phyloP scores from a whole-genome alignment of 2,113 vertebrate genomes.

The Odocoileus virginianus region DNA sequence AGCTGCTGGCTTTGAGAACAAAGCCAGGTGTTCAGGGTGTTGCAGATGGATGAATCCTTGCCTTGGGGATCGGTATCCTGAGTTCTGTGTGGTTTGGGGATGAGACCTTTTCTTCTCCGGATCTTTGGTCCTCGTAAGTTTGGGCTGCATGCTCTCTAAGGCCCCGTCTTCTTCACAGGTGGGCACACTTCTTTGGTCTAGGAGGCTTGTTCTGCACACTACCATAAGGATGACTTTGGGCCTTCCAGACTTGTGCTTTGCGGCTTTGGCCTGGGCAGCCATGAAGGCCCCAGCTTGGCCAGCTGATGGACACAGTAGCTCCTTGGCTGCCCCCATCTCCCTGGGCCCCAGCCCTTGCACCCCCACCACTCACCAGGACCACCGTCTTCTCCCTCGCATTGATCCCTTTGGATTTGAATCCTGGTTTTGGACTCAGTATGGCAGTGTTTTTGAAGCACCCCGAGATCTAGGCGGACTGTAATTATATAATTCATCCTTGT shows the following conservation, averaged over 20 bases:
- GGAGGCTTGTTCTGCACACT: background rate
- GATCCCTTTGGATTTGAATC: background rate
- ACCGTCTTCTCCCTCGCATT: background rate
- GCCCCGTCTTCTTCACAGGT: background rate
- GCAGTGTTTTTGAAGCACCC: slow-evolving; percentile 62
- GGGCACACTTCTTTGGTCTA: background rate
- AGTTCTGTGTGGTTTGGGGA: background rate
- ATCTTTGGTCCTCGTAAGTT: background rate
- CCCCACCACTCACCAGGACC: background rate
- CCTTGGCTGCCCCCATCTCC: too few relatives aligned
- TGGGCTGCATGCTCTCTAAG: background rate
- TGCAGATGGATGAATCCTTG: background rate
- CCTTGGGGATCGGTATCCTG: background rate
- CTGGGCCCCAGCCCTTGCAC: background rate
- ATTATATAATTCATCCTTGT: slow-evolving; percentile 88
- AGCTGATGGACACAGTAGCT: background rate
- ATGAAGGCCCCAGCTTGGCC: background rate
- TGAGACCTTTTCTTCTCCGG: background rate
- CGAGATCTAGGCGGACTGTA: slow-evolving; percentile 79
- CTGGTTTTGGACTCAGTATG: slow-evolving; percentile 58
- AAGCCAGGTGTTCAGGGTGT: background rate
- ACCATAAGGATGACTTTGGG: background rate
- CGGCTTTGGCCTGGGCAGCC: background rate
- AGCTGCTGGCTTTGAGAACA: too few relatives aligned
- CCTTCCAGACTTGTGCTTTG: background rate